Base-by-base conservation (phyloP, 1,140 invertebrate species). In the Drosophila bocqueti region DNA sequence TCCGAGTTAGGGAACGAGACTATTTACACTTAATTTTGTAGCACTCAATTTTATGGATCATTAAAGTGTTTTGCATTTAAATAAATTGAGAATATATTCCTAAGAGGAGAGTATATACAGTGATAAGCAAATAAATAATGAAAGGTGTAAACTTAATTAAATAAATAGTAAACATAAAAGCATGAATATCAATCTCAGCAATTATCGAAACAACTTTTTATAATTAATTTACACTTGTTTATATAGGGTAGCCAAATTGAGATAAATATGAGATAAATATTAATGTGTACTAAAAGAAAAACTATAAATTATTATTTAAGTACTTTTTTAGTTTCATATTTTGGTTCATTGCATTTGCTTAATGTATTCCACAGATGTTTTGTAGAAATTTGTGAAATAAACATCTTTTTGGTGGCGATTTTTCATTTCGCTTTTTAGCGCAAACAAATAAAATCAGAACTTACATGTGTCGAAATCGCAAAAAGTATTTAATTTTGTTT, bases 11-110 rank as follows among this genome's bases (percentile, higher is more conserved):
- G 13, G 18, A 55, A 31, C 24, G 38, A 31, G 18, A 45, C 38
- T 65, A 64, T 50, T 26, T 38, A 16, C 61, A 38, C 46, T 69
- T 54, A 34, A 54, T 54, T 66, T 38, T 46, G 18, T 45, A 24
- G 38, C 36, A 21, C 47, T 47, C 13, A 10, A 65, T 36, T 46
- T 66, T 26, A 18, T n/a, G 21, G 26, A 29, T n/a, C 9, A 65
- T 34, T 34, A 36, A 31, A 15, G 40, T 34, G 26, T 1, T 31
- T 13, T n/a, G 10, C 26, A 61, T 65, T 61, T 18, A 43, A 61
- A 34, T 60, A 18, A 64, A 42, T 31, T 31, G 2, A 26, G 18
- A 38, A 18, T 31, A 42, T 29, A 15, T 47, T 24, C 3, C 7
- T 4, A 2, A 13, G 26, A 16, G 11, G 21, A 26, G 15, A 55